These are phyloP conservation scores for Lasiommata megera DNA, from an alignment of 2,888 invertebrate genomes.

Conservation along the genomic window DNA sequence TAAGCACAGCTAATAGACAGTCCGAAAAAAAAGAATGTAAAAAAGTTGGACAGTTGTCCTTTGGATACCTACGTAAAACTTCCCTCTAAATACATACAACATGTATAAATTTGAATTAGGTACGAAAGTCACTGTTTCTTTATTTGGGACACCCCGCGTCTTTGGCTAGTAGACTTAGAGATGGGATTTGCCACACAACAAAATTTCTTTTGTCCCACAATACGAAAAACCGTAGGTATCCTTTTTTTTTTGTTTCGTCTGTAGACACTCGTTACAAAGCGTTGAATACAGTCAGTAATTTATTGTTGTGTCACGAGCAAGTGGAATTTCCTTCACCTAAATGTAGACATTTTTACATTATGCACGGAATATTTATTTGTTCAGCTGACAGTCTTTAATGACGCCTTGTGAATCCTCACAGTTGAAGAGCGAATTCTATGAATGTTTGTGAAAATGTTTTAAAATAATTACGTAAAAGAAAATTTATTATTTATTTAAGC, in stretches of 20 bases:
- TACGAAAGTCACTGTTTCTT: neutral
- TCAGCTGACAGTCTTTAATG: slow-evolving; percentile 19
- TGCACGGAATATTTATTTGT: slow-evolving; percentile 21
- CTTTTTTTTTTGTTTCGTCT: slow-evolving; percentile 12
- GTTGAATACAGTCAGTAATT: slow-evolving; percentile 17
- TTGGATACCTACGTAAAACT: too few relatives aligned
- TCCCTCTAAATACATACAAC: neutral
- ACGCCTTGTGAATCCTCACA: slow-evolving; percentile 2
- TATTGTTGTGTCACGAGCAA: slow-evolving; percentile 19
- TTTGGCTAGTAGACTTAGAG: neutral
- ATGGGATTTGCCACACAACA: slow-evolving; percentile 17
- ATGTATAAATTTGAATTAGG: neutral
- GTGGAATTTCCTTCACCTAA: slow-evolving; percentile 25
- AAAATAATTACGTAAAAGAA: too few relatives aligned
- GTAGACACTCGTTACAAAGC: slow-evolving; percentile 16
- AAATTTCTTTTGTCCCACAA: slow-evolving; percentile 4
- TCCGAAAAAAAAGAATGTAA: too few relatives aligned
- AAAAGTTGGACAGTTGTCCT: too few relatives aligned
- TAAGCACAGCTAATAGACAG: too few relatives aligned
- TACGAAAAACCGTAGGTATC: neutral
- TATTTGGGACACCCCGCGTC: neutral
- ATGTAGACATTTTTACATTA: slow-evolving; percentile 19
- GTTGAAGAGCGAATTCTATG: neutral
- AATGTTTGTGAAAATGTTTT: neutral
- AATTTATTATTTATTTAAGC: too few relatives aligned